Percentiles rank a stretch among this genome's conserved stretches.
Conservation (phyloP, 1,140 invertebrate species). For the Oscheius sp. region DNA sequence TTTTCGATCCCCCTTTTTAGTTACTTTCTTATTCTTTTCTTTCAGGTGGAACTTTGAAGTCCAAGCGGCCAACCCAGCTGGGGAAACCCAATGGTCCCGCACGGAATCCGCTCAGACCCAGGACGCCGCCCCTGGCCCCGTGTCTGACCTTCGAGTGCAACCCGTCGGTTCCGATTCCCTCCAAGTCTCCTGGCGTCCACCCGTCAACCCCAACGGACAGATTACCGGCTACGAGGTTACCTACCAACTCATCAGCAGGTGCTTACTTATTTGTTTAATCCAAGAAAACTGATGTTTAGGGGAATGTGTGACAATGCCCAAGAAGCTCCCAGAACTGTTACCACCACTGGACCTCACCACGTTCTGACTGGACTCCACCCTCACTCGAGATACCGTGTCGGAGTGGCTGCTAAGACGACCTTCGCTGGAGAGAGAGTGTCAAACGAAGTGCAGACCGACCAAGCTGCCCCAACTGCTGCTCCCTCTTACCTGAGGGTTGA, state of each 20-base stretch:
- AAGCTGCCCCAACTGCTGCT: constrained; percentile 52
- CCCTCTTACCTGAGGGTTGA: constrained; percentile 55
- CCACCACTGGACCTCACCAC: constrained; percentile 46
- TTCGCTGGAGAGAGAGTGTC: constrained; percentile 56
- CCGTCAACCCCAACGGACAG: constrained; percentile 56
- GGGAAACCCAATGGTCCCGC: constrained; percentile 53
- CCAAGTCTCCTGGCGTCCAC: constrained; percentile 57
- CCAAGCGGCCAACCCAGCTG: constrained; percentile 60
- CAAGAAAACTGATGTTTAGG: too few species aligned
- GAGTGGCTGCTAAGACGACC: constrained; percentile 56
- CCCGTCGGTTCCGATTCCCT: constrained; percentile 52
- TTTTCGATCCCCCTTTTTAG: too few species aligned
- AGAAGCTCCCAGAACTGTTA: constrained; percentile 39
- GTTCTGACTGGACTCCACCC: constrained; percentile 55
- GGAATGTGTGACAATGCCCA: constrained; percentile 58
- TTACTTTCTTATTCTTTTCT: too few species aligned
- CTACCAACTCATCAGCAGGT: constrained; percentile 55
- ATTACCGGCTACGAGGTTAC: constrained; percentile 59
- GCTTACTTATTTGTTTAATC: constrained; percentile 1
- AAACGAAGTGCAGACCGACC: constrained; percentile 60
- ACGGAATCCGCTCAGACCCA: constrained; percentile 51
- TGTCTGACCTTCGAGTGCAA: constrained; percentile 51
- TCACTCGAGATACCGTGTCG: constrained; percentile 59
- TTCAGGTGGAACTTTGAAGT: constrained; percentile 59
- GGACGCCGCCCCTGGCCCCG: constrained; percentile 49